Evolutionary conservation across 2,113 vertebrate genomes (phyloP).

Genomic region (Rhadina sibilatrix): DNA sequence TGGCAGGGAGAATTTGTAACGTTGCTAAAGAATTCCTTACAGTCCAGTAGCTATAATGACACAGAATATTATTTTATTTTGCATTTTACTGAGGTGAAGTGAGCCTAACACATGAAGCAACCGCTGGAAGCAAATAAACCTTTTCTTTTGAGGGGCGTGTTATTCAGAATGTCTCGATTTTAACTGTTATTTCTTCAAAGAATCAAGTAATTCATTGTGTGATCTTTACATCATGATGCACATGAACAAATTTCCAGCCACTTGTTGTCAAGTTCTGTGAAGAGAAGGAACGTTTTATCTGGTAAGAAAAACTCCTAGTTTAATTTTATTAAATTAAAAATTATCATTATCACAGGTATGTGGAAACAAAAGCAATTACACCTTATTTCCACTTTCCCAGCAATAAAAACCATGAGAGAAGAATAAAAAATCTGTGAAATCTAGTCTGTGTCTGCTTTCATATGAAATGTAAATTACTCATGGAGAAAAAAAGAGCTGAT

Average conservation of each 20-base stretch:
- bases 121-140: neutral
- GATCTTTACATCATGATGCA: neutral
- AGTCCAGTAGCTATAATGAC: neutral
- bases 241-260: neutral
- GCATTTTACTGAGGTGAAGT: neutral
- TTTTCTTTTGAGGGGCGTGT: rapidly evolving
- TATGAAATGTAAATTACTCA: constrained; percentile 13
- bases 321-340: constrained; percentile 27
- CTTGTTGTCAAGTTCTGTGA: neutral
- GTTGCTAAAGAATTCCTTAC: neutral
- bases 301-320: constrained; percentile 16
- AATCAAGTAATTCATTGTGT: neutral
- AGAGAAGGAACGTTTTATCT: neutral
- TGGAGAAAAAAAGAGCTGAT: neutral
- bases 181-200: neutral
- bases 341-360: neutral
- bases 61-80: neutral
- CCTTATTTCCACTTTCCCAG: neutral
- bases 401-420: neutral
- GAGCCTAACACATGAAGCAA: neutral
- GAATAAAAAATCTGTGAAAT: neutral
- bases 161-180: neutral
- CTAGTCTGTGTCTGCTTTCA: neutral
- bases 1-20: neutral
- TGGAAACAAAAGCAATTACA: constrained; percentile 26